Conservation (phyloP, 2,888 invertebrate genomes). For the Ormyrus thymus region DNA sequence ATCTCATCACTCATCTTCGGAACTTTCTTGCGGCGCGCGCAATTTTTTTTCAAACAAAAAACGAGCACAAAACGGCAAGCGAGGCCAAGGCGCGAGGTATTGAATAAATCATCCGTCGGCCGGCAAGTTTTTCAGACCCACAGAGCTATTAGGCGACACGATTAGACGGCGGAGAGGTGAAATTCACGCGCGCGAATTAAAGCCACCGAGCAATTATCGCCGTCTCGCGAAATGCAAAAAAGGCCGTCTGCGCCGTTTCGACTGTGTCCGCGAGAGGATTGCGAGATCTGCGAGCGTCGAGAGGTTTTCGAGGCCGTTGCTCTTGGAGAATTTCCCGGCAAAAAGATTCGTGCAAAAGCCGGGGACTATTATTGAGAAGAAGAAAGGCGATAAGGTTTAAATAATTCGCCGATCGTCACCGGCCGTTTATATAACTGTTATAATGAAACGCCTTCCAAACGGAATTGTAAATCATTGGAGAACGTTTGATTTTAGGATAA, state of each 20-base stretch:
- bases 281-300: no score
- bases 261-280: not conserved
- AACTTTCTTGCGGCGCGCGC: no score
- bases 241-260: not conserved
- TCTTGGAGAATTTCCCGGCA: not conserved
- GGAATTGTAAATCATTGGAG: no score
- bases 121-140: not conserved
- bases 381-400: no score
- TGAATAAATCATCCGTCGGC: slow-evolving; percentile 53
- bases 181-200: slow-evolving; percentile 10
- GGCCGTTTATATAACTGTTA: no score
- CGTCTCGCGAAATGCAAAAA: slow-evolving; percentile 2
- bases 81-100: slow-evolving; percentile 29
- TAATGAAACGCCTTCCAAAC: no score
- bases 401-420: no score
- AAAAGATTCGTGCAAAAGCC: not conserved
- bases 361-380: not conserved
- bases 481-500: no score
- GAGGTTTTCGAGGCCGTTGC: slow-evolving; percentile 1
- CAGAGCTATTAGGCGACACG: not conserved
- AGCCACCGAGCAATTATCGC: slow-evolving; percentile 25
- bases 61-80: not conserved
- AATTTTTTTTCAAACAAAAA: not conserved
- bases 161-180: not conserved
- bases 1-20: no score